Evolutionary conservation across 2,113 vertebrate genomes (phyloP).

Genomic region (Gymnogyps californianus): DNA sequence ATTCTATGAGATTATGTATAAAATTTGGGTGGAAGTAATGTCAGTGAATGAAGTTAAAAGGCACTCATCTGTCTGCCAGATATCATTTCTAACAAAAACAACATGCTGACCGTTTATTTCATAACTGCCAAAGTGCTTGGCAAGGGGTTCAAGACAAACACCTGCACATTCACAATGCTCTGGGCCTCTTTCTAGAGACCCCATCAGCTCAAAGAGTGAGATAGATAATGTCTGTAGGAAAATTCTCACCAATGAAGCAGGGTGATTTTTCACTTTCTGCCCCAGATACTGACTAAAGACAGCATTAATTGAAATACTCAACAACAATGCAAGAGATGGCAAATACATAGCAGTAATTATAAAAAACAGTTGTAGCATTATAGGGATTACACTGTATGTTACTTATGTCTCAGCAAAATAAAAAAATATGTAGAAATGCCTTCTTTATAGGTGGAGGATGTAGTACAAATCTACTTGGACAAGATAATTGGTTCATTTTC

Average conservation of each 20-base stretch:
- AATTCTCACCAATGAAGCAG: background rate
- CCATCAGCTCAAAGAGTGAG: background rate
- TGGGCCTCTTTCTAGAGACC: background rate
- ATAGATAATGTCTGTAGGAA: background rate
- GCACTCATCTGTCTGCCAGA: background rate
- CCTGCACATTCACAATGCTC: background rate
- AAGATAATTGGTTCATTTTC: background rate
- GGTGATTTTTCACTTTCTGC: background rate
- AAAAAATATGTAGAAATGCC: background rate
- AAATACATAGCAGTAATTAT: background rate
- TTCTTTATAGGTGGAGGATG: background rate
- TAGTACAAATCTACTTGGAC: background rate
- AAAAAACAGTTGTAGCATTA: background rate
- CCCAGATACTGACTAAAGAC: background rate
- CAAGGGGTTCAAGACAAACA: background rate
- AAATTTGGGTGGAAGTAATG: background rate
- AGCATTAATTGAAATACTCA: background rate
- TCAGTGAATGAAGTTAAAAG: background rate
- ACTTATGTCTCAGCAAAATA: background rate
- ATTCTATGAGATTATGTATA: background rate
- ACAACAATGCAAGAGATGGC: background rate
- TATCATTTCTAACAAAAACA: background rate
- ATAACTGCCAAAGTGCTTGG: background rate
- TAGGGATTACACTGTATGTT: background rate
- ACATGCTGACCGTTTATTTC: background rate